Conservation (phyloP, 2,113 vertebrate species). For the Galbula dea region DNA sequence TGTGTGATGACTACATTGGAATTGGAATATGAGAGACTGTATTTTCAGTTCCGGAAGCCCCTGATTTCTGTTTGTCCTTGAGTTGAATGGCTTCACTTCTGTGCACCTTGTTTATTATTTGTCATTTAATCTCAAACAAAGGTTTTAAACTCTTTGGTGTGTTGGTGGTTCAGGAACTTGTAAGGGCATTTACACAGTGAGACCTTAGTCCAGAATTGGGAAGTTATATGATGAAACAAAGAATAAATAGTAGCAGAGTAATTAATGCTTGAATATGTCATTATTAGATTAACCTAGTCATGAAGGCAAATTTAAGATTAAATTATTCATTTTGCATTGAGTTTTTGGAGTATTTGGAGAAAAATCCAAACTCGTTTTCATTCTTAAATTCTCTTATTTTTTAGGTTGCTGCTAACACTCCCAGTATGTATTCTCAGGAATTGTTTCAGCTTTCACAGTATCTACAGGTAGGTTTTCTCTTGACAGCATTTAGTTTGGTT, state of each 20-base stretch:
- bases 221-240: neutral
- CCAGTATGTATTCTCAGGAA: constrained; percentile 99
- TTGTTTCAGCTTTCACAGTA: constrained; percentile 99
- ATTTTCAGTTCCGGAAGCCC: neutral
- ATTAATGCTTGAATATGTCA: neutral
- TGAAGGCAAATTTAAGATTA: neutral
- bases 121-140: neutral
- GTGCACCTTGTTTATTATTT: neutral
- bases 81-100: neutral
- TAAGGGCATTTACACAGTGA: neutral
- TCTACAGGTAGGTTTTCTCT: constrained; percentile 87
- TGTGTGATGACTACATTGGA: neutral
- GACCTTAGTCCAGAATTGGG: rapidly evolving
- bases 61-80: neutral
- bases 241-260: neutral
- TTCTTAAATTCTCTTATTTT: neutral
- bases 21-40: neutral
- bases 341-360: neutral
- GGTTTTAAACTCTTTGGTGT: neutral
- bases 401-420: constrained; percentile 97
- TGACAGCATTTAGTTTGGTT: neutral
- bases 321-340: neutral
- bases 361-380: neutral
- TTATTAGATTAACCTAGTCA: neutral
- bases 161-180: neutral